Base-by-base conservation (phyloP, 2,113 vertebrate genomes). In the Pitta sordida region DNA sequence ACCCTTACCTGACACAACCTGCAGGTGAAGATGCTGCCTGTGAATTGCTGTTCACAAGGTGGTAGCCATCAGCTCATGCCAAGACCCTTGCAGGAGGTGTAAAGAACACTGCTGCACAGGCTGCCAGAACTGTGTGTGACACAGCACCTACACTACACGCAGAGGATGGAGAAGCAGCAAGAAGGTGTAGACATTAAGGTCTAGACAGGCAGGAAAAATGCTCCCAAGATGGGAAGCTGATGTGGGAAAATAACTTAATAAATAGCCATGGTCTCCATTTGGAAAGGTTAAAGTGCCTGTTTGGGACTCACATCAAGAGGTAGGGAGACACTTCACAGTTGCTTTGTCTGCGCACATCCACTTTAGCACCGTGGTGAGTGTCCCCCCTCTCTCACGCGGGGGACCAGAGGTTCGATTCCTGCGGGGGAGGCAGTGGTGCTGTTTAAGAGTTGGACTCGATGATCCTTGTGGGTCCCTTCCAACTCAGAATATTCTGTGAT, bases 141-240 rank as follows among this genome's bases (percentile, higher is more conserved):
- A 39, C 15, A 39, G 39, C 51, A 24, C 0, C 6, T 9, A 7
- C 17, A 4, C 15, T 7, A 2, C 1, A 13, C 37, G 6, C 8
- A 6, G 16, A 52, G 73, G 43, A n/a, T 16, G 60, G 26, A 52
- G 43, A 19, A 48, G 67, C 24, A 79, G 37, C 30, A 34, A 7
- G 44, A 56, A 49, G 13, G 46, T 27, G 27, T 1, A 59, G 32
- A 48, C 18, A 9, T 23, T 18, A 43, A 37, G 22, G 43, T 52
- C 37, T 29, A 53, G 27, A 44, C 10, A 44, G 30, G 49, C 7
- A 37, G 34, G 30, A 59, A 52, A 43, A 39, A 41, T 2, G 7
- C 24, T 49, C 51, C 32, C 5, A n/a, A 59, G 44, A 30, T 9
- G 10, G 5, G 21, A 26, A 86, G 37, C 21, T n/a, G 37, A 63